A percentile compares a stretch with the other conserved stretches of the same genome.
Evolutionary conservation across 2,797 vertebrate species (phyloP).

Genomic region (Setipinna tenuifilis): DNA sequence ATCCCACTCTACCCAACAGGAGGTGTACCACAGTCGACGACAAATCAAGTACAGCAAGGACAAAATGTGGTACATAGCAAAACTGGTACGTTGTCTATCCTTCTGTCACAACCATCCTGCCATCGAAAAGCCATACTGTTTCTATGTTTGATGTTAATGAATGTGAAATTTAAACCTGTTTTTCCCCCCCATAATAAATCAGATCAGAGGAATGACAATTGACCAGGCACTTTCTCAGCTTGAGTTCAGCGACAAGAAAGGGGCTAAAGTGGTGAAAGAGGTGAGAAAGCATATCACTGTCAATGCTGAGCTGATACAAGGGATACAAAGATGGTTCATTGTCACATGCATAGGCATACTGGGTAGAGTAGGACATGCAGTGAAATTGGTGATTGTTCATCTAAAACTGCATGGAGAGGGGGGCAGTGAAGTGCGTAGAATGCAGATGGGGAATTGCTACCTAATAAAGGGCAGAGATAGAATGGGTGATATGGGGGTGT

Average conservation of each 20-base stretch:
- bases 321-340: too few relatives aligned
- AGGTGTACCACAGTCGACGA: conserved; percentile 88
- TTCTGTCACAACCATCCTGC: background rate
- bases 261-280: conserved; percentile 92
- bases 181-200: conserved; percentile 1
- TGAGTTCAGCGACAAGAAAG: conserved; percentile 95
- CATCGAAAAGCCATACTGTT: background rate
- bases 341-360: too few relatives aligned
- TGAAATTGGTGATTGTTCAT: too few relatives aligned
- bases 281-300: conserved; percentile 63
- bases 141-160: too few relatives aligned
- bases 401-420: too few relatives aligned
- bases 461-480: too few relatives aligned
- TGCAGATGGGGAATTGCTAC: too few relatives aligned
- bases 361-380: too few relatives aligned
- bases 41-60: conserved; percentile 98
- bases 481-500: too few relatives aligned
- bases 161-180: too few relatives aligned
- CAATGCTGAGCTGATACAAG: too few relatives aligned
- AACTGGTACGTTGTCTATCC: conserved; percentile 81
- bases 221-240: conserved; percentile 91
- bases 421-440: too few relatives aligned
- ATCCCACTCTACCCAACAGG: conserved; percentile 68
- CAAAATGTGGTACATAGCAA: conserved; percentile 99
- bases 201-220: conserved; percentile 92